Evolutionary conservation across 2,113 vertebrate species (phyloP).

Genomic region (Scatophagus argus): DNA sequence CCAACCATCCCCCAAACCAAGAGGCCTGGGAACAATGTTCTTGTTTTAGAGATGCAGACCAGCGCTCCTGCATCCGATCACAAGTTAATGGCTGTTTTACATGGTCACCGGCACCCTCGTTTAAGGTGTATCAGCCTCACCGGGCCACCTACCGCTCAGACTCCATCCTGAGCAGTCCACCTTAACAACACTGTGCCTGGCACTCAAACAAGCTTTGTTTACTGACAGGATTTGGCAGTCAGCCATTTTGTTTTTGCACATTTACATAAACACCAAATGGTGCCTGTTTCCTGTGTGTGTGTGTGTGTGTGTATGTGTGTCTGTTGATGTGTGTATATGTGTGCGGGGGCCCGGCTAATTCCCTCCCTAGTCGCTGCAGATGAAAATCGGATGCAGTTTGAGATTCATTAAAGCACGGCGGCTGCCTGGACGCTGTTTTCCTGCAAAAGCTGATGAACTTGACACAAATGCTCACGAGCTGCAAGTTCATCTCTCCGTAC

Average conservation of each 20-base stretch:
- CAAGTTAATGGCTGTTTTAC: conserved; percentile 65
- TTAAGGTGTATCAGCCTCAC: conserved; percentile 70
- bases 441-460: conserved; percentile 70
- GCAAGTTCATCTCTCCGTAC: conserved; percentile 74
- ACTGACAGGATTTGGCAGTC: conserved; percentile 83
- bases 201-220: conserved; percentile 80
- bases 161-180: conserved; percentile 68
- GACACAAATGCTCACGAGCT: conserved; percentile 79
- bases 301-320: conserved; percentile 40
- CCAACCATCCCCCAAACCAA: conserved; percentile 1
- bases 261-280: conserved; percentile 84
- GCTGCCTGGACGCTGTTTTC: conserved; percentile 55
- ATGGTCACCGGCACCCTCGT: conserved; percentile 47
- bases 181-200: conserved; percentile 75
- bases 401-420: conserved; percentile 62
- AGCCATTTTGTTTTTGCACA: conserved; percentile 83
- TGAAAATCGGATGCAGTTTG: conserved; percentile 70
- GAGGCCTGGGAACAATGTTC: conserved; percentile 56
- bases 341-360: conserved; percentile 56
- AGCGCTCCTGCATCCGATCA: conserved; percentile 53
- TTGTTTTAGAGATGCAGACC: conserved; percentile 55
- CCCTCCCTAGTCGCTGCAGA: conserved; percentile 65
- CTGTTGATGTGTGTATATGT: conserved; percentile 39
- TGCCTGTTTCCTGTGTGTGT: conserved; percentile 71
- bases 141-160: conserved; percentile 13